A percentile compares a stretch with the other conserved stretches of the same genome.
phyloP scores from a whole-genome alignment of 2,888 invertebrate species.

The Rhopalosiphum nymphaeae region DNA sequence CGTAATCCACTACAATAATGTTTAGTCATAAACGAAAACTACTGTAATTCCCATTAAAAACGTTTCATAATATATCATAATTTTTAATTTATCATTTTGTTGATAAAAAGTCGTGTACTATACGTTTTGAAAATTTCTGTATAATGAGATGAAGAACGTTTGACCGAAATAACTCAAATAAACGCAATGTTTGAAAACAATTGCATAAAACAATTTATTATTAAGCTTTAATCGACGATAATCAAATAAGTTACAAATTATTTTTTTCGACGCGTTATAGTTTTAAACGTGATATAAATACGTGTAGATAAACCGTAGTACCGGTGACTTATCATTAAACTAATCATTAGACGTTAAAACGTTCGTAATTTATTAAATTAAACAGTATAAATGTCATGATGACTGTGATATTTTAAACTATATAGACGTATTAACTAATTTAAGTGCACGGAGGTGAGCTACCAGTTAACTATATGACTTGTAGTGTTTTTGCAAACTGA shows the following conservation, averaged over 20 bases:
- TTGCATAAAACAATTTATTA: background rate
- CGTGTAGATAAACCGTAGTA: background rate
- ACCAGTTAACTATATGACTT: background rate
- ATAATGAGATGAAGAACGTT: background rate
- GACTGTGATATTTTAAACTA: background rate
- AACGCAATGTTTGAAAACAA: too few species aligned
- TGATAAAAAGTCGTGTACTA: background rate
- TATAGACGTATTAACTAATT: background rate
- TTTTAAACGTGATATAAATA: background rate
- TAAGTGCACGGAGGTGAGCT: background rate
- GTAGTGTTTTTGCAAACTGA: background rate
- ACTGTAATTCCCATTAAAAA: background rate
- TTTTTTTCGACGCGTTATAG: background rate
- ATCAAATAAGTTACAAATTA: background rate
- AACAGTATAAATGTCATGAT: background rate
- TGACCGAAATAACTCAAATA: background rate
- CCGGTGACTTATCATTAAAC: background rate
- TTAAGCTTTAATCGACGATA: background rate
- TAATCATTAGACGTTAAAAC: background rate
- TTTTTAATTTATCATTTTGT: background rate
- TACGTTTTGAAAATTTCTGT: background rate
- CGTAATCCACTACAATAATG: background rate
- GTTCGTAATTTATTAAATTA: background rate
- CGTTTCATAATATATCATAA: background rate
- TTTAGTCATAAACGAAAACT: background rate